phyloP scores from a whole-genome alignment of 2,888 invertebrate species.

The Iphiclides podalirius region DNA sequence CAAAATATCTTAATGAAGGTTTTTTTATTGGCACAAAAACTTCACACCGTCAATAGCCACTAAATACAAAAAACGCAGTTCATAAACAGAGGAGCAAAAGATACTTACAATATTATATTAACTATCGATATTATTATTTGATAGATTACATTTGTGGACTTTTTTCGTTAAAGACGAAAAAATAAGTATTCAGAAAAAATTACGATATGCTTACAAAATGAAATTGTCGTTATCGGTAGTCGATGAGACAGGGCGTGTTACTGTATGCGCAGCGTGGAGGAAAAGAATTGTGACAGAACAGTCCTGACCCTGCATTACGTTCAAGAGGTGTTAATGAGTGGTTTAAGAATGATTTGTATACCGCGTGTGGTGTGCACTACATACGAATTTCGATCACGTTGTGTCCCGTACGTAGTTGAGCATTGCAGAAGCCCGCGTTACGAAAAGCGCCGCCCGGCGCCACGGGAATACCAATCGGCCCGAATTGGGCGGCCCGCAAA shows the following conservation, averaged over 20 bases:
- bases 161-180: no score
- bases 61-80: no score
- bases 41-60: no score
- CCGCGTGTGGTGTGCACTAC: slow-evolving; percentile 36
- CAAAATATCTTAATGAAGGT: no score
- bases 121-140: no score
- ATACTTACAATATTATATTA: no score
- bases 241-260: slow-evolving; percentile 4
- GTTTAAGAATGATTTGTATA: slow-evolving; percentile 41
- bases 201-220: background rate
- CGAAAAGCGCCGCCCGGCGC: slow-evolving; percentile 65
- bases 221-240: background rate
- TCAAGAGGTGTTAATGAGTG: slow-evolving; percentile 33
- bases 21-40: no score
- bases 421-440: slow-evolving; percentile 60
- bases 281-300: slow-evolving; percentile 22
- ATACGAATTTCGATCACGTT: slow-evolving; percentile 58
- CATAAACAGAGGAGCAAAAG: no score
- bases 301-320: slow-evolving; percentile 26
- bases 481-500: slow-evolving; percentile 73
- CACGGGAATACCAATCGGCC: slow-evolving; percentile 74
- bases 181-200: background rate
- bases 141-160: no score
- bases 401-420: slow-evolving; percentile 31
- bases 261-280: slow-evolving; percentile 1